Conservation (phyloP, 2,888 invertebrate species). For the Atethmia centrago region DNA sequence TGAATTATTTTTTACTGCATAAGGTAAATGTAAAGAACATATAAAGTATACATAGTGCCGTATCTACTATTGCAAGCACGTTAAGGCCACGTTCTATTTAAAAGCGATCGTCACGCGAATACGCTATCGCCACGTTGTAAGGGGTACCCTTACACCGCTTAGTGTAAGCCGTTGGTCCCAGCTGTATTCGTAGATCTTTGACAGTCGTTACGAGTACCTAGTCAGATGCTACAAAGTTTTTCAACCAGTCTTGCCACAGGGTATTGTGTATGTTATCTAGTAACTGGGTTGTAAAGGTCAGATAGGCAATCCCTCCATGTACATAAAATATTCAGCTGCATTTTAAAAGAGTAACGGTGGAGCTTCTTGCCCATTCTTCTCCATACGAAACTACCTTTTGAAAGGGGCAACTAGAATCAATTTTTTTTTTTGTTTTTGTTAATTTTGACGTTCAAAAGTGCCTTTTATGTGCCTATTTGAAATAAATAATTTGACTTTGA, state of each 20-base stretch:
- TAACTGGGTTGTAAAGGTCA: background rate
- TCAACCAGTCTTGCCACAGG: background rate
- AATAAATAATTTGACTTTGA: no score
- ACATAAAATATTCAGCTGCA: background rate
- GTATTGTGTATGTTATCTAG: background rate
- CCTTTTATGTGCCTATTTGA: no score
- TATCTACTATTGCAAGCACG: background rate
- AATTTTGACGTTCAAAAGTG: no score
- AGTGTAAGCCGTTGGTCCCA: background rate
- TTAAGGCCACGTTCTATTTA: background rate
- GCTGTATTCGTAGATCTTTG: background rate
- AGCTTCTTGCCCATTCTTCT: no score
- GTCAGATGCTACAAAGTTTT: background rate
- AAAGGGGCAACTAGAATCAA: no score
- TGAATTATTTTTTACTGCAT: constrained; percentile 22
- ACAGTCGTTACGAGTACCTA: background rate
- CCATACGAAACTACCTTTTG: no score
- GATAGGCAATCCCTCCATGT: background rate
- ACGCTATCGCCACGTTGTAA: no score
- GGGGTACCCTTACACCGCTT: no score
- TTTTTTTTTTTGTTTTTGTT: no score
- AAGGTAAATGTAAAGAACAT: constrained; percentile 43
- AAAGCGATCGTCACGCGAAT: no score
- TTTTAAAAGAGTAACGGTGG: no score
- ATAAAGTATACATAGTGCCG: no score